phyloP scores from a whole-genome alignment of 2,113 vertebrate species.

The Callocephalon fimbriatum region DNA sequence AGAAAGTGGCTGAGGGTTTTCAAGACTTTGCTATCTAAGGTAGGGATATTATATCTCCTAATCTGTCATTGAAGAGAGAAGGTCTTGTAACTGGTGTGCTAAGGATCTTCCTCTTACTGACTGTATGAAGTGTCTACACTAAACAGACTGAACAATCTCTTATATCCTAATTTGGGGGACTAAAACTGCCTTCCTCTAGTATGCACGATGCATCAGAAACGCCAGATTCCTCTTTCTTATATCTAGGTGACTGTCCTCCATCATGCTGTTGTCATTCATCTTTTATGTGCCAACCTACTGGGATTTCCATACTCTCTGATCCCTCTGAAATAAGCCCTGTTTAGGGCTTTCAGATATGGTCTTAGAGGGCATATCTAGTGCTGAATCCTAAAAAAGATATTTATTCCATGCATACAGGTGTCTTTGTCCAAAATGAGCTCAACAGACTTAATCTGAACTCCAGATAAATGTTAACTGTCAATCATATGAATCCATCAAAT shows the following conservation, averaged over 20 bases:
- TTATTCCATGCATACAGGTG: background rate
- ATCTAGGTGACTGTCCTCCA: background rate
- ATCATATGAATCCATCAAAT: background rate
- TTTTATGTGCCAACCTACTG: background rate
- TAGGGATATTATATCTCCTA: background rate
- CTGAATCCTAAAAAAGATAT: background rate
- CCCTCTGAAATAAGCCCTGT: background rate
- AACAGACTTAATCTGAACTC: background rate
- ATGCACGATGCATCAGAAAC: background rate
- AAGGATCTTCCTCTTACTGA: background rate
- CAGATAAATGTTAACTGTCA: background rate
- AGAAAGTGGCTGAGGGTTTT: background rate
- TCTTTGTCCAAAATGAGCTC: background rate
- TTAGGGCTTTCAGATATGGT: background rate
- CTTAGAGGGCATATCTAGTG: background rate
- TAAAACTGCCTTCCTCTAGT: background rate
- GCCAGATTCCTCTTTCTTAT: background rate
- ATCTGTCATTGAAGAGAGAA: background rate
- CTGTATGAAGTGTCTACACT: background rate
- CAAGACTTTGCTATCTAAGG: background rate
- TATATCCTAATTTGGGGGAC: background rate
- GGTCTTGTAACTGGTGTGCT: background rate
- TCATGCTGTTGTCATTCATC: background rate
- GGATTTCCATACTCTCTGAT: background rate
- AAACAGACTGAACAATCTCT: background rate